Base-by-base conservation (phyloP, 2,113 vertebrate species). In the Mustelus asterias region DNA sequence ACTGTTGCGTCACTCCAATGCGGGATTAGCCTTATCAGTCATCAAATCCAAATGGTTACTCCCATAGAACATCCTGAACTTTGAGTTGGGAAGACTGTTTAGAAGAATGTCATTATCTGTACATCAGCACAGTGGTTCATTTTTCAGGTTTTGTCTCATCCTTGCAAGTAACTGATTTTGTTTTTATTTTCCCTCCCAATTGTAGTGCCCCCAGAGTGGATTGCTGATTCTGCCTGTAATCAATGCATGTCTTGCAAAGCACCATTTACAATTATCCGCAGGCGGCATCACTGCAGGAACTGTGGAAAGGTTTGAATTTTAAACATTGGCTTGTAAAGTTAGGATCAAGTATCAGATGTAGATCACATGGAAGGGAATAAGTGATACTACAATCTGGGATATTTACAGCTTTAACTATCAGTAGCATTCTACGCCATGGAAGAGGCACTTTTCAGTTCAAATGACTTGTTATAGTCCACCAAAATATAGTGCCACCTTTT, bases 221-320 rank as follows among this genome's bases (percentile, higher is more conserved):
- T 98, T 48, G 97, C 97, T 0, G 97, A 97, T 96, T 97, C 97
- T 86, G 96, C 96, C 0, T 97, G 96, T 95, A 96, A 96, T 69
- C 95, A 96, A 26, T 97, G 97, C 96, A 97, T 96, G 0, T 96
- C 96, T n/a, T 98, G 97, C 94, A 96, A 0, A 26, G 96, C 94
- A 0, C 96, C 97, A 69, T 98, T 98, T 96, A 97, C 97, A 0
- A 96, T 98, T 67, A 96, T 97, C 29, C 97, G 98, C 14, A 97
- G 97, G 48, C 90, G 97, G 33, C 98, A 98, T 96, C 98, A 98
- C 96, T 98, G 98, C 96, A 97, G 97, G 63, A 97, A 97, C 96
- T 98, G 98, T 6, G 98, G 98, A 29, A 98, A 97, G 97, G 98
- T 98, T 97, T 13, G 54, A 18, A 72, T 72, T 70, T 90, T 60